Base-by-base conservation (phyloP, 2,797 vertebrate genomes). In the Hypotaenidia philippensis region DNA sequence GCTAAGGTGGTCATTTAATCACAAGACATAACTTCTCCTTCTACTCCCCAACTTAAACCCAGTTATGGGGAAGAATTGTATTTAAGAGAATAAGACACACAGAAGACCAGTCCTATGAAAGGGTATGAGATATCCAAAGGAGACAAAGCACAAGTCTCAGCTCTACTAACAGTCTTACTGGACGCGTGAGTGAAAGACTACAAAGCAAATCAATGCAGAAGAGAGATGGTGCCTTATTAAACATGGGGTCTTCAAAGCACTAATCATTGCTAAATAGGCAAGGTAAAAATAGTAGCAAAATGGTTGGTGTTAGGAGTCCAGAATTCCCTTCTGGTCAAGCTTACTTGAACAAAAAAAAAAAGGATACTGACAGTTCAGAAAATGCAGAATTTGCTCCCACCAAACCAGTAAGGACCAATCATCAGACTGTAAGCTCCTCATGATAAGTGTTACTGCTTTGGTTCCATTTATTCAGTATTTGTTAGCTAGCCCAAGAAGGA, bases 241-340 rank as follows among this genome's bases (percentile, higher is more conserved):
- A 34, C 0, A 0, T 15, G 10, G 17, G 36, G 8, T 56, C 15
- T 19, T 66, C 0, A 0, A 6, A 59, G n/a, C 13, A 44, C 18
- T 71, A 65, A 45, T 52, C 83, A 53, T 16, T 47, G 52, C 29
- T 64, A 60, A 69, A 57, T 3, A 49, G 29, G 56, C 22, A 69
- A 60, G 10, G 19, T 27, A 36, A 77, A 45, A 64, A 32, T 7
- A 63, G 26, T 11, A 64, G 34, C 34, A 74, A 77, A 36, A 56
- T 2, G 1, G 12, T 11, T 44, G 49, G 11, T 17, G 15, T 16
- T 41, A 64, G 17, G 45, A 56, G 25, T 63, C 29, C 61, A 55
- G 40, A 72, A 68, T 15, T 50, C 22, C 10, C 50, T 72, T 56
- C 34, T 64, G 20, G n/a, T 45, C 66, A 65, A n/a, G 29, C 8